Evolutionary conservation across 2,113 vertebrate species (phyloP), one percentile per base, ranked within the genome.

Genomic region (Pheucticus melanocephalus): DNA sequence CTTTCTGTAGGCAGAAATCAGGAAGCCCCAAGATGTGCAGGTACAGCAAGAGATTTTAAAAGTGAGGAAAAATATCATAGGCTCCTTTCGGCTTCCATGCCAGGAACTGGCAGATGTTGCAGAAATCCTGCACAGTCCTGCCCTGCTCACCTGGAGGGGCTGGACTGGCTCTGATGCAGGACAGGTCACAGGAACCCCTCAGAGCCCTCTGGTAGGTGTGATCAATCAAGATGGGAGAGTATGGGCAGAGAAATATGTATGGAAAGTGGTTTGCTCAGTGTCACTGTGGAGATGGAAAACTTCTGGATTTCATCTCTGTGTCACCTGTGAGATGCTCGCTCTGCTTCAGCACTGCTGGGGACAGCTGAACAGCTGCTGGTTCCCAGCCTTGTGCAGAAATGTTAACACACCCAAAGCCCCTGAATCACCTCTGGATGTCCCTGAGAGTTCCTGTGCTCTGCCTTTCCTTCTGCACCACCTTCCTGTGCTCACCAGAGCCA

Each of bases 361-460:
- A 86, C 18, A 69, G 33, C 64, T 35, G 65, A 71, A 10, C 37
- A 0, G 8, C 44, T 60, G 48, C 54, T 15, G 13, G 11, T 72
- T 19, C 44, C 45, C 44, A 69, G 48, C 35, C 45, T 73, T 21
- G 15, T 23, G 40, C 69, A 69, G 69, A 88, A 40, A 37, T 57
- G 6, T 27, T n/a, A 42, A 35, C 19, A 31, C 9, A 56, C 27
- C 8, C 18, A 65, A 27, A 90, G 45, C 37, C 11, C 35, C 54
- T 39, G 3, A 12, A n/a, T 13, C 71, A 51, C 54, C 30, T 44
- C 66, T 0, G 0, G 10, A 21, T 3, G 2, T 14, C 20, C 9
- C 37, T 3, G 5, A 42, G 24, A 88, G 23, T 18, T 84, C 54
- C 37, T 21, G 37, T 45, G 39, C 33, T 57, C 23, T 2, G 2